Percentiles rank a stretch among this genome's conserved stretches.
Conservation (phyloP, 2,888 invertebrate species). For the Brachypterus glaber region DNA sequence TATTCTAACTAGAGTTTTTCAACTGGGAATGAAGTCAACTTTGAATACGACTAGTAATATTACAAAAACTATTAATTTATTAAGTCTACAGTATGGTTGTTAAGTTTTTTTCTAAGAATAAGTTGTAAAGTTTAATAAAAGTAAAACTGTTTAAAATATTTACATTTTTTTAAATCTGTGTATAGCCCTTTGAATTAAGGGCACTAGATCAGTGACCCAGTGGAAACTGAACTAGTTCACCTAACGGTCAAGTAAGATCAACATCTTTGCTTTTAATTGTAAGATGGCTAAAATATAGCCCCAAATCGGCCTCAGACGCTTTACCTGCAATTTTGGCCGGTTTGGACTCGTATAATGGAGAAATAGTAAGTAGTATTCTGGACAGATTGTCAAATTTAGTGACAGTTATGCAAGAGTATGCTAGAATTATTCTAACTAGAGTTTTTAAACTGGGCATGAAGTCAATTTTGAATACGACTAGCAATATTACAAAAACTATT, state of each 20-base stretch:
- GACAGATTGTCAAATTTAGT: conserved; percentile 77
- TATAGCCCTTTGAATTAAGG: no score
- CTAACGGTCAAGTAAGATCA: conserved; percentile 54
- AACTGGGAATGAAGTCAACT: conserved; percentile 68
- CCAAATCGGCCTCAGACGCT: conserved; percentile 48
- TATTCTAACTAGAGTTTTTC: conserved; percentile 72
- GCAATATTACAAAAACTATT: conserved; percentile 70
- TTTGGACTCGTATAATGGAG: conserved; percentile 68
- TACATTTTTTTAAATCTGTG: no score
- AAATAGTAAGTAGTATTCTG: conserved; percentile 67
- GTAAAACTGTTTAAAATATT: no score
- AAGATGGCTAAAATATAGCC: conserved; percentile 58
- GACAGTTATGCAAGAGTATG: conserved; percentile 77
- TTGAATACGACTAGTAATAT: conserved; percentile 68
- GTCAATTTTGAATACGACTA: conserved; percentile 66
- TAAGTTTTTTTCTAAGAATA: no score
- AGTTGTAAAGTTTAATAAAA: no score
- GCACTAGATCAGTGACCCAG: no score
- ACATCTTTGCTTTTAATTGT: conserved; percentile 65
- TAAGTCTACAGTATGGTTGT: conserved; percentile 77
- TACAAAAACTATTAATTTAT: conserved; percentile 66
- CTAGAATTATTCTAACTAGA: conserved; percentile 63
- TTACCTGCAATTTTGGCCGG: conserved; percentile 72
- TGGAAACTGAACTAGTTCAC: no score
- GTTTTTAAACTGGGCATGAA: conserved; percentile 76